Conservation (phyloP, 2,113 vertebrate genomes). For the Seriola quinqueradiata region DNA sequence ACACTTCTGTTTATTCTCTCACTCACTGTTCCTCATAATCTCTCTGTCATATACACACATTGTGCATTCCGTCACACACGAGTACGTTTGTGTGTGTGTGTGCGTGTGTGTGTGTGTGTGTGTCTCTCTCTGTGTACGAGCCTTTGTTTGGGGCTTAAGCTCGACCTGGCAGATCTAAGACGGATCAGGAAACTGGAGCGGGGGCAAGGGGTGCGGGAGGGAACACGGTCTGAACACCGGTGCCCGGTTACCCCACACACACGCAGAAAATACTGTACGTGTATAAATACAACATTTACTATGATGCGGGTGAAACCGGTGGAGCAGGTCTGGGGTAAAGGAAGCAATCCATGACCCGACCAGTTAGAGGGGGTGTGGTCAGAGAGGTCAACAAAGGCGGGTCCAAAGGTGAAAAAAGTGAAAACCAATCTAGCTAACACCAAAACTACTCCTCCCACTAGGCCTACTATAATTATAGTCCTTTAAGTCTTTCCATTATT, state of each 20-base stretch:
- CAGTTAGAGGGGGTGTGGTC: neutral
- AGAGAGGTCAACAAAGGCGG: neutral
- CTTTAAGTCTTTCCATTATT: neutral
- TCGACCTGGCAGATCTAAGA: slow-evolving; percentile 64
- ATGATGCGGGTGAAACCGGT: too few species aligned
- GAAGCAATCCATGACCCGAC: neutral
- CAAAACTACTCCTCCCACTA: neutral
- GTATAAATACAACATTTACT: neutral
- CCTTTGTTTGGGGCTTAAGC: slow-evolving; percentile 73
- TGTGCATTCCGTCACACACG: slow-evolving; percentile 55
- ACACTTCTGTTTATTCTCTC: slow-evolving; percentile 39
- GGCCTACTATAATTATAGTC: neutral
- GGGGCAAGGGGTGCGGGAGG: slow-evolving; percentile 30
- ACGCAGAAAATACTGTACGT: neutral
- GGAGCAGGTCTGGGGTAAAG: neutral
- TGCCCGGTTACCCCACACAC: slow-evolving; percentile 2
- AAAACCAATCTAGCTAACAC: neutral
- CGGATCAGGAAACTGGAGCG: slow-evolving; percentile 71
- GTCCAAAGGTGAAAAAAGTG: neutral
- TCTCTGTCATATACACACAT: slow-evolving; percentile 18
- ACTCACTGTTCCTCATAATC: slow-evolving; percentile 30
- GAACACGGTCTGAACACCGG: slow-evolving; percentile 13
- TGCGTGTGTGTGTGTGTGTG: slow-evolving; percentile 34
- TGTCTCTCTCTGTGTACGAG: slow-evolving; percentile 56
- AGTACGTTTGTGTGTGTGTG: slow-evolving; percentile 43